Base-by-base conservation (phyloP, 1,140 invertebrate genomes). In the Aphelenchoides fujianensis region DNA sequence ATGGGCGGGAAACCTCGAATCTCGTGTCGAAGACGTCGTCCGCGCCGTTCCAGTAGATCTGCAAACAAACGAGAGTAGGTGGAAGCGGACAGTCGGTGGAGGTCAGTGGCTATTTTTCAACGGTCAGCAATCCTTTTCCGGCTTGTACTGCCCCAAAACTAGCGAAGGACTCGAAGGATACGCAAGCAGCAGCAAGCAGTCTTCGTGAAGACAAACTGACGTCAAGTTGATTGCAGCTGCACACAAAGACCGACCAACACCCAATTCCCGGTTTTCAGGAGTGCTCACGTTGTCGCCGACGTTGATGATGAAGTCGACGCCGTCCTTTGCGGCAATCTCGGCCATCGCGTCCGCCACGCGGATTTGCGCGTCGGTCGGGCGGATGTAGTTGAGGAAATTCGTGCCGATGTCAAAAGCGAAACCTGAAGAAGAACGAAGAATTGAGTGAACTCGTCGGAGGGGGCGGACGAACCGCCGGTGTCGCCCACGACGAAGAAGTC, bases 401-500 rank as follows among this genome's bases (percentile, higher is more conserved):
- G 12, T 36, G 16, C 32, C 31, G 27, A 66, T 30, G 36, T 66
- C 63, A 36, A 66, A 66, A 12, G 63, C 16, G 53, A 66, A 16
- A 27, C 63, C 63, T 66, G 7, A 35, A 34, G 31, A 66, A 5
- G 30, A 5, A 64, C 9, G 37, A 31, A 66, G 1, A 41, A 34
- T 19, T 0, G n/a, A 55, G 31, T 30, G 16, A 48, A 37, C 19
- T 5, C n/a, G 3, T 66, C 27, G 16, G 23, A 36, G 16, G 5
- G 55, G 23, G 23, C 23, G 12, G 5, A 34, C 5, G 34, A 36
- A 78, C 80, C 79, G 68, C 79, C 79, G n/a, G 73, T 83, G 62
- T 82, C 80, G 16, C 80, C 80, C 23, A 82, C 36, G 2, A 83
- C 9, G 23, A 82, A 53, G 62, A 82, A 77, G 32, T 81, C 57